These are phyloP conservation scores for Cydia splendana DNA, from an alignment of 1,140 invertebrate genomes.

Conservation along the genomic window DNA sequence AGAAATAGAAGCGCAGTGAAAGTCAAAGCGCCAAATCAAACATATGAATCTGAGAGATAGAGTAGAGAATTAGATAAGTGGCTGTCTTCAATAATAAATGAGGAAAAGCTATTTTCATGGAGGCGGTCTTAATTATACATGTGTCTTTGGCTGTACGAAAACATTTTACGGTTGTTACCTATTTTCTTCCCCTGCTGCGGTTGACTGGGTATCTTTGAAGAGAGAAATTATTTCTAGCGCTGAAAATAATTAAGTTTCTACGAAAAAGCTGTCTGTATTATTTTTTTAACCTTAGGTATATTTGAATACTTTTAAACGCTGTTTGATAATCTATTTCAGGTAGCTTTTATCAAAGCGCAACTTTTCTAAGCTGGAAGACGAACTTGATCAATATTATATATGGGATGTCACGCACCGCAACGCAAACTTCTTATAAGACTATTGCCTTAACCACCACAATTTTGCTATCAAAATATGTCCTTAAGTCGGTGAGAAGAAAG, in stretches of 20 bases:
- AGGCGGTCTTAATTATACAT: neutral
- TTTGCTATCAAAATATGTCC: neutral
- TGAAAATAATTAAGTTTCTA: neutral
- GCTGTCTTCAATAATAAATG: neutral
- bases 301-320: too few relatives aligned
- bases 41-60: neutral
- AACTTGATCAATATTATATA: neutral
- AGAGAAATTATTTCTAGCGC: neutral
- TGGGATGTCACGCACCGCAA: neutral
- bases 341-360: neutral
- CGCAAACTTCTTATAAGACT: neutral
- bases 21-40: too few relatives aligned
- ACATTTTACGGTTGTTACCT: conserved; percentile 16
- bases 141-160: neutral
- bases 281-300: too few relatives aligned
- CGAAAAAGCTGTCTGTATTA: too few relatives aligned
- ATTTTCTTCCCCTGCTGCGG: conserved; percentile 2
- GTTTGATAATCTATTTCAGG: neutral
- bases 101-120: neutral
- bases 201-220: conserved; percentile 9
- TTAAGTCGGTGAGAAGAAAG: neutral
- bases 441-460: neutral
- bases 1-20: too few relatives aligned
- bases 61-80: too few relatives aligned
- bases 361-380: neutral